phyloP scores from a whole-genome alignment of 2,797 vertebrate genomes.

The Gadopsis marmoratus region DNA sequence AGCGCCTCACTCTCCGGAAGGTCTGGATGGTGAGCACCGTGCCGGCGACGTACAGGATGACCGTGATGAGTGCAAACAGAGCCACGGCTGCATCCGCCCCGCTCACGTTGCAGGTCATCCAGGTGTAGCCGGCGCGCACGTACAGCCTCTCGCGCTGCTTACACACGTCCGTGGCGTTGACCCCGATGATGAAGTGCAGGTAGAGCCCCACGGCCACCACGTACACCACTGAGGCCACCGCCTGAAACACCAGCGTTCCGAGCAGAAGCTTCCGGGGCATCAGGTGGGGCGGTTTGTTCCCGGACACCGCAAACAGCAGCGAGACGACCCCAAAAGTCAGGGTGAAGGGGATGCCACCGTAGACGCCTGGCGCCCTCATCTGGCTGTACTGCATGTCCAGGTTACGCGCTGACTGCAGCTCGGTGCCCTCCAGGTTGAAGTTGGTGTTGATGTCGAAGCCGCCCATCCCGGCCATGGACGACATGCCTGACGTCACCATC shows the following conservation, averaged over 20 bases:
- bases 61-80: constrained; percentile 90
- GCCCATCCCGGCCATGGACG: constrained; percentile 77
- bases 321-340: constrained; percentile 82
- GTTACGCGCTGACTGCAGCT: constrained; percentile 87
- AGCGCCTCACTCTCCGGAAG: constrained; percentile 73
- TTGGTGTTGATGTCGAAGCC: constrained; percentile 85
- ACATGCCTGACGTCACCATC: constrained; percentile 86
- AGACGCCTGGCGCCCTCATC: constrained; percentile 90
- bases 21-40: constrained; percentile 82
- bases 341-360: constrained; percentile 88
- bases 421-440: constrained; percentile 88
- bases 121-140: constrained; percentile 89
- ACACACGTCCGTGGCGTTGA: constrained; percentile 92
- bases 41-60: constrained; percentile 87
- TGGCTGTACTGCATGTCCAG: constrained; percentile 92
- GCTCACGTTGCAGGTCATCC: constrained; percentile 92
- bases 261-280: constrained; percentile 81
- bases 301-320: constrained; percentile 87
- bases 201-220: constrained; percentile 89
- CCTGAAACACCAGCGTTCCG: constrained; percentile 86
- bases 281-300: constrained; percentile 85
- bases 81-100: constrained; percentile 91
- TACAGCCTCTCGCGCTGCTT: constrained; percentile 88
- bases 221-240: constrained; percentile 83
- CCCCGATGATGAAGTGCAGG: constrained; percentile 87